Percentiles rank a stretch among this genome's conserved stretches.
Conservation (phyloP, 2,888 invertebrate genomes). For the Zaprionus lineosus region DNA sequence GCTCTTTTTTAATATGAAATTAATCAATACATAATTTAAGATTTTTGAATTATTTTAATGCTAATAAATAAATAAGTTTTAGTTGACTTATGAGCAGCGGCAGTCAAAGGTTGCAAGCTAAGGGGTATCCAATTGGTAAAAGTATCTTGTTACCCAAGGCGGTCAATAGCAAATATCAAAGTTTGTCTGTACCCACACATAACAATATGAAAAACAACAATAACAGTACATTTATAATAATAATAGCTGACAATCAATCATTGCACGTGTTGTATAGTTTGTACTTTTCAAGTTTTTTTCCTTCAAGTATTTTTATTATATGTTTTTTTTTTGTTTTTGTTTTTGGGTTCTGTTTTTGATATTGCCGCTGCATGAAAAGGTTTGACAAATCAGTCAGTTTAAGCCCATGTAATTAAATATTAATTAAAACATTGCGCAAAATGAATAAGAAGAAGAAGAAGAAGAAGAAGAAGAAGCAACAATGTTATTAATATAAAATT, state of each 20-base stretch:
- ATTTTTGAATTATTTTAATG: no score
- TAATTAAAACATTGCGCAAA: slow-evolving; percentile 53
- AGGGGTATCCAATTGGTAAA: no score
- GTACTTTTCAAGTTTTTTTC: neutral
- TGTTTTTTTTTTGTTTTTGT: slow-evolving; percentile 14
- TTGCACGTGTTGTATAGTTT: slow-evolving; percentile 51
- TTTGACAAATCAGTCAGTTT: slow-evolving; percentile 47
- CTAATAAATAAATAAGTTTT: no score
- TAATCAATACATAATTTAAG: no score
- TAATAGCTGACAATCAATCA: slow-evolving; percentile 72
- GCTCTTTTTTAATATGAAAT: no score
- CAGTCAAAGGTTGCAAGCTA: no score
- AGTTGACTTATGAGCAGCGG: no score
- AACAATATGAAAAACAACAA: slow-evolving; percentile 23
- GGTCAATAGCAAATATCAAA: no score
- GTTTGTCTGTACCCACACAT: slow-evolving; percentile 10
- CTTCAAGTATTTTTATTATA: slow-evolving; percentile 11
- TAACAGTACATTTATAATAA: slow-evolving; percentile 25
- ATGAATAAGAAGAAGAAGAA: slow-evolving; percentile 7
- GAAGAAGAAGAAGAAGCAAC: neutral
- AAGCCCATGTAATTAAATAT: slow-evolving; percentile 51
- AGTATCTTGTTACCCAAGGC: no score
- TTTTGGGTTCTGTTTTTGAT: slow-evolving; percentile 38
- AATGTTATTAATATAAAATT: slow-evolving; percentile 23
- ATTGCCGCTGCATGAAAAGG: slow-evolving; percentile 35